A percentile compares a stretch with the other conserved stretches of the same genome.
Conservation (phyloP, 2,797 vertebrate genomes). For the Rousettus madagascariensis region DNA sequence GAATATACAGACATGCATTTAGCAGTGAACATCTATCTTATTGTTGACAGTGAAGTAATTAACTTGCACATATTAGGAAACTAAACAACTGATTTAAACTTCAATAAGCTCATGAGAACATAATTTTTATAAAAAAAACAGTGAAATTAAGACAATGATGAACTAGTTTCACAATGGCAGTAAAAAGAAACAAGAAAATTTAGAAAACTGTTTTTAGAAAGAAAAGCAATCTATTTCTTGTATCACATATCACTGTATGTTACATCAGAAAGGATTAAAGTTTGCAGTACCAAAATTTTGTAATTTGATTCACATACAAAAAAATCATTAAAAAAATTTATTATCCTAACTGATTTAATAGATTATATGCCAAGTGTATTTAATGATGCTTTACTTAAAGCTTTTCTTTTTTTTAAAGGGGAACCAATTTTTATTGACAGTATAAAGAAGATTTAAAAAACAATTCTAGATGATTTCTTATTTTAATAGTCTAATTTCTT, state of each 20-base stretch:
- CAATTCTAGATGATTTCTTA: neutral
- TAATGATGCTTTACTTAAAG: neutral
- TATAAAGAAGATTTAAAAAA: neutral
- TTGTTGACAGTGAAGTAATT: constrained; percentile 76
- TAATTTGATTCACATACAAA: constrained; percentile 22
- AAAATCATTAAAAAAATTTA: constrained; percentile 35
- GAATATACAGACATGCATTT: neutral
- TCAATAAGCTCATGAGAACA: constrained; percentile 63
- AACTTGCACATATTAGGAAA: constrained; percentile 66
- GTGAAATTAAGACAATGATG: constrained; percentile 66
- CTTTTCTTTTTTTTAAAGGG: neutral
- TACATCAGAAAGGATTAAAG: neutral
- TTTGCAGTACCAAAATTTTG: neutral
- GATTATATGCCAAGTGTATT: neutral
- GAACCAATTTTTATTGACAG: neutral
- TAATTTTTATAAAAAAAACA: constrained; percentile 63
- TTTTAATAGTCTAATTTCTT: neutral
- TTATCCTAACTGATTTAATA: neutral
- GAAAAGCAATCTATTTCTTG: constrained; percentile 20
- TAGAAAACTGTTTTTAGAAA: constrained; percentile 49
- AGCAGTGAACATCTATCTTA: constrained; percentile 36
- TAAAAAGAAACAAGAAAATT: constrained; percentile 9
- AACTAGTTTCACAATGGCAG: neutral
- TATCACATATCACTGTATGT: neutral
- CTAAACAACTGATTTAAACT: constrained; percentile 75